Base-by-base conservation (phyloP, 2,113 vertebrate genomes). In the Gallinago media region DNA sequence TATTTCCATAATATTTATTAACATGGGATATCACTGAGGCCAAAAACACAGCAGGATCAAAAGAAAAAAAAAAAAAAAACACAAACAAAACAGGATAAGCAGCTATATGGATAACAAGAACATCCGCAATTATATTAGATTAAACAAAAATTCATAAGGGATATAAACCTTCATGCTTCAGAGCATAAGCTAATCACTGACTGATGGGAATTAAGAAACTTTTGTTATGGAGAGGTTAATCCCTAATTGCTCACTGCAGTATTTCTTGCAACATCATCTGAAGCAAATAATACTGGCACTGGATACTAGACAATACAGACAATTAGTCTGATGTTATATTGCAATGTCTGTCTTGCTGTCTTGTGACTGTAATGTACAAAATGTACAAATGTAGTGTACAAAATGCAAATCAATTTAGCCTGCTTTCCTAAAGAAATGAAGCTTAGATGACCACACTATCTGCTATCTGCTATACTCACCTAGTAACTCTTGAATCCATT, bases 121-220 rank as follows among this genome's bases (percentile, higher is more conserved):
- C 78, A 88, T 93, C 85, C 66, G 12, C 93, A 97, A 96, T 96
- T 96, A 97, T 94, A 95, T 96, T 96, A 94, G 93, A 96, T 96
- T 96, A 96, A 96, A 95, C 85, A 96, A 96, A 96, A 95, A 96
- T 85, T 96, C 94, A 85, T 96, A 92, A 89, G 93, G 95, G 91
- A 96, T 93, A 93, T 92, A 96, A 96, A 88, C 71, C 71, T 96
- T 96, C 93, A 96, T 96, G 95, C 96, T 95, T 96, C 94, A 97
- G 89, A 95, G 94, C 85, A 93, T 96, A 96, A 97, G 72, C 92
- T 97, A 97, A 96, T 96, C 94, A 96, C 67, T 93, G 94, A 94
- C 94, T 96, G 95, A 97, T 97, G 95, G 93, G 94, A 96, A 96
- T 96, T 95, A 96, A 94, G 78, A 96, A 96, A 96, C 78, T 96